phyloP scores from a whole-genome alignment of 1,140 invertebrate species.

The Trachelipus rathkii region DNA sequence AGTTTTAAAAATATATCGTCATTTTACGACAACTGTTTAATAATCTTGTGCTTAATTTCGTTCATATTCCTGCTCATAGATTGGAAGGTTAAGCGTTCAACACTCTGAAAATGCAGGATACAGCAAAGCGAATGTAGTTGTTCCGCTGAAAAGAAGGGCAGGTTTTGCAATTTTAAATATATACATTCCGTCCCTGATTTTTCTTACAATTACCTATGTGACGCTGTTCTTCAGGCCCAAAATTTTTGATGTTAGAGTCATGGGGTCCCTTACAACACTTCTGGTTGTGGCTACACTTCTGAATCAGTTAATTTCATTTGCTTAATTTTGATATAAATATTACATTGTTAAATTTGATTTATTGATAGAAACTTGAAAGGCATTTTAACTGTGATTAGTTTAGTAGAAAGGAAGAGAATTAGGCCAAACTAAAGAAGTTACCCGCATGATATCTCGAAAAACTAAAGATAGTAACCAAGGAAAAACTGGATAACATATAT shows the following conservation, averaged over 20 bases:
- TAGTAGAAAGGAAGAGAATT: too few relatives aligned
- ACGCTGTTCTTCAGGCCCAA: slow-evolving; percentile 28
- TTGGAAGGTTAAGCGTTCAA: too few relatives aligned
- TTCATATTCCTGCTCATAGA: too few relatives aligned
- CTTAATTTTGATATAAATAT: not conserved
- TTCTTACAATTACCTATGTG: slow-evolving; percentile 23
- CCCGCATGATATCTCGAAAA: too few relatives aligned
- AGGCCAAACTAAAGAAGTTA: too few relatives aligned
- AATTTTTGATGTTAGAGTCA: slow-evolving; percentile 29
- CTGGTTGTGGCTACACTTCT: slow-evolving; percentile 29
- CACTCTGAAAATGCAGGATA: not conserved
- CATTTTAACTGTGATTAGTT: too few relatives aligned
- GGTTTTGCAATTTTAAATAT: slow-evolving; percentile 23
- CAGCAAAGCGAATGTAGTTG: not conserved
- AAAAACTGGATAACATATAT: too few relatives aligned
- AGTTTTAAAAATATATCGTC: too few relatives aligned
- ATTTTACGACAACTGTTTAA: too few relatives aligned
- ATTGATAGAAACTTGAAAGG: not conserved
- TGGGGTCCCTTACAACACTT: slow-evolving; percentile 21
- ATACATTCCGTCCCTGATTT: slow-evolving; percentile 20
- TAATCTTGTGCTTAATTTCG: too few relatives aligned
- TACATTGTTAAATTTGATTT: not conserved
- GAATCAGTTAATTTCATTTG: not conserved
- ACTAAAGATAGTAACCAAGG: too few relatives aligned
- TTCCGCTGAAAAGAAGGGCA: slow-evolving; percentile 12